Conservation (phyloP, 2,113 vertebrate species). For the Macaca mulatta region DNA sequence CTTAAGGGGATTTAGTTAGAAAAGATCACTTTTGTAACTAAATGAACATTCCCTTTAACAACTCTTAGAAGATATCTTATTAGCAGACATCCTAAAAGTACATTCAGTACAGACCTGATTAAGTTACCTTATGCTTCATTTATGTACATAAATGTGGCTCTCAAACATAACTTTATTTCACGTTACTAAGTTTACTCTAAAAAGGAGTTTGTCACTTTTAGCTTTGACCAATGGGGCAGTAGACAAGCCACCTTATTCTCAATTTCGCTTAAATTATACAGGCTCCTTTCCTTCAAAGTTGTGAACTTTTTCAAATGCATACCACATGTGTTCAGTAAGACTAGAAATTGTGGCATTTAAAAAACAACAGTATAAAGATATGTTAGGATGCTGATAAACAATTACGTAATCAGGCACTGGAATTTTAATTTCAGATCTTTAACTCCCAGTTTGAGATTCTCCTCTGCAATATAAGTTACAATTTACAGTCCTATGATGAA, state of each 20-base stretch:
- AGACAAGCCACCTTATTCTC: slow-evolving; percentile 37
- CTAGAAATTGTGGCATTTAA: neutral
- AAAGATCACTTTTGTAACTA: slow-evolving; percentile 26
- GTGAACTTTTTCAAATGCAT: slow-evolving; percentile 29
- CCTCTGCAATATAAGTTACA: neutral
- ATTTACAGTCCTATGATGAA: neutral
- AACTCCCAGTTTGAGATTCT: slow-evolving; percentile 42
- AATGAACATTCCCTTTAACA: neutral
- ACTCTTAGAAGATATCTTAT: slow-evolving; percentile 5
- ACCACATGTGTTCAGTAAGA: neutral
- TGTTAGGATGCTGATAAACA: neutral
- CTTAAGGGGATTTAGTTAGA: slow-evolving; percentile 38
- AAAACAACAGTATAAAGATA: slow-evolving; percentile 8
- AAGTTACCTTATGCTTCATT: neutral
- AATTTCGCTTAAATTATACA: neutral
- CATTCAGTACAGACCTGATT: neutral
- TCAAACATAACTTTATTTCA: neutral
- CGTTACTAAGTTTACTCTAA: neutral
- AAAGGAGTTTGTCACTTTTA: slow-evolving; percentile 17
- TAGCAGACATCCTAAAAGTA: slow-evolving; percentile 47
- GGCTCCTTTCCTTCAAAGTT: slow-evolving; percentile 3
- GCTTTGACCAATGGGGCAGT: neutral
- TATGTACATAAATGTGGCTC: neutral
- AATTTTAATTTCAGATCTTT: slow-evolving; percentile 40
- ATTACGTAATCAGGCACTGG: neutral